Evolutionary conservation across 2,888 invertebrate species (phyloP).

Genomic region (Electrophaes corylata): DNA sequence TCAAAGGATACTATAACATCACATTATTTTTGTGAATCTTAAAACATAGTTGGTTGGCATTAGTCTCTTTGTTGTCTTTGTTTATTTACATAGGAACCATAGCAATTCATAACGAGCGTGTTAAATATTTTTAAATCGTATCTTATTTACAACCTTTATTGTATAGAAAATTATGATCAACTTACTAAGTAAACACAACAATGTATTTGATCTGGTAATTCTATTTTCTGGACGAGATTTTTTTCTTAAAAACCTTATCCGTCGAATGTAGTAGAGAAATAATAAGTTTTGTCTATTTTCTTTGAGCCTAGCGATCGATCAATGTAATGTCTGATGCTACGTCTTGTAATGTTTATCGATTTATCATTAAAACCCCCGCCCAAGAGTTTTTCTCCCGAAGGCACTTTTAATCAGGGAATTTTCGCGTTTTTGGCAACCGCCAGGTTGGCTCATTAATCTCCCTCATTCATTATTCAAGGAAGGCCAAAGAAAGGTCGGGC

Average conservation of each 20-base stretch:
- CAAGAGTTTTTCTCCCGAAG: constrained; percentile 19
- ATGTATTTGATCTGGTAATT: not conserved
- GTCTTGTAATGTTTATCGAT: constrained; percentile 16
- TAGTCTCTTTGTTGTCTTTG: constrained; percentile 23
- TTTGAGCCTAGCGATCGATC: constrained; percentile 4
- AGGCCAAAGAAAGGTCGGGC: constrained; percentile 27
- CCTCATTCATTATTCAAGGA: constrained; percentile 40
- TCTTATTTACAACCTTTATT: not conserved
- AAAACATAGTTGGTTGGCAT: constrained; percentile 23
- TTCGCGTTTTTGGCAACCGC: constrained; percentile 31
- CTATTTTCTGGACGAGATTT: constrained; percentile 7
- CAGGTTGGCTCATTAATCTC: constrained; percentile 37
- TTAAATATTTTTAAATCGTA: not conserved
- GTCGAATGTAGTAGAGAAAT: not conserved
- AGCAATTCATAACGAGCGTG: constrained; percentile 18
- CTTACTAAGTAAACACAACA: not conserved
- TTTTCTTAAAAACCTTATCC: not conserved
- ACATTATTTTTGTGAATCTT: constrained; percentile 23
- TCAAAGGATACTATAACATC: constrained; percentile 29
- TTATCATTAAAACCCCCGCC: constrained; percentile 20
- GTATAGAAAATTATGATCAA: constrained; percentile 2
- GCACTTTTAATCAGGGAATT: constrained; percentile 31
- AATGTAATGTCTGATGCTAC: constrained; percentile 2
- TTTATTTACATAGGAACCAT: constrained; percentile 30
- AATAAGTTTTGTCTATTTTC: not conserved